Conservation (phyloP, 2,888 invertebrate species). For the Tubiluchus corallicola region DNA sequence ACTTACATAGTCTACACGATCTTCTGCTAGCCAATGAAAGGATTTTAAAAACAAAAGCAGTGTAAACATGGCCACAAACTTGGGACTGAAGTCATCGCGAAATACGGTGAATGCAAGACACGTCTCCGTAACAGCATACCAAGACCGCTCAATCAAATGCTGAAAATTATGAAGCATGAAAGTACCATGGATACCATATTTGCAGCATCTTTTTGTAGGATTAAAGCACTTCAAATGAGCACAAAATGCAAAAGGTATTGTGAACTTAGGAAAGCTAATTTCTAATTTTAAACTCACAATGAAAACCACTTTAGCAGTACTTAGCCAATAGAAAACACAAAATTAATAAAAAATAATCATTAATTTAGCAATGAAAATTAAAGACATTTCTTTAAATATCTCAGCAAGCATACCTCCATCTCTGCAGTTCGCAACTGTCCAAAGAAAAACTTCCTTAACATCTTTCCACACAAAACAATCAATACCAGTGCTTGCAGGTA, state of each 20-base stretch:
- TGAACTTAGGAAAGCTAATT: too few relatives aligned
- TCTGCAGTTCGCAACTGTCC: conserved; percentile 85
- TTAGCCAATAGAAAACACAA: conserved; percentile 9
- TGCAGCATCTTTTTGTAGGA: too few relatives aligned
- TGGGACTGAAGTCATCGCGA: conserved; percentile 85
- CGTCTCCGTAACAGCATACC: conserved; percentile 99
- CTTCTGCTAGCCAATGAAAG: conserved; percentile 99
- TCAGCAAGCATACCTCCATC: conserved; percentile 58
- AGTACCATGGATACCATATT: too few relatives aligned
- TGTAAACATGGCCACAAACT: conserved; percentile 93
- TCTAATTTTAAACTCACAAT: too few relatives aligned
- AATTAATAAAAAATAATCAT: conserved; percentile 8
- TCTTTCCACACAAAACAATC: conserved; percentile 74
- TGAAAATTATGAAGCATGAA: too few relatives aligned
- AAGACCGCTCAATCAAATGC: conserved; percentile 91
- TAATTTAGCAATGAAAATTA: too few relatives aligned
- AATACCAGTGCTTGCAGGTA: conserved; percentile 89
- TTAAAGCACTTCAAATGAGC: too few relatives aligned
- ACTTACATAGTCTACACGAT: conserved; percentile 94
- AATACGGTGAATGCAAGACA: conserved; percentile 97
- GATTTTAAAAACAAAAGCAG: conserved; percentile 87
- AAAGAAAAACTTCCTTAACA: conserved; percentile 83
- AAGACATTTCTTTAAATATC: too few relatives aligned
- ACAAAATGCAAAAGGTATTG: too few relatives aligned
- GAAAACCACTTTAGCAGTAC: too few relatives aligned